A percentile compares a stretch with the other conserved stretches of the same genome.
Conservation (phyloP, 2,113 vertebrate species). For the Tricholaema leucomelas region DNA sequence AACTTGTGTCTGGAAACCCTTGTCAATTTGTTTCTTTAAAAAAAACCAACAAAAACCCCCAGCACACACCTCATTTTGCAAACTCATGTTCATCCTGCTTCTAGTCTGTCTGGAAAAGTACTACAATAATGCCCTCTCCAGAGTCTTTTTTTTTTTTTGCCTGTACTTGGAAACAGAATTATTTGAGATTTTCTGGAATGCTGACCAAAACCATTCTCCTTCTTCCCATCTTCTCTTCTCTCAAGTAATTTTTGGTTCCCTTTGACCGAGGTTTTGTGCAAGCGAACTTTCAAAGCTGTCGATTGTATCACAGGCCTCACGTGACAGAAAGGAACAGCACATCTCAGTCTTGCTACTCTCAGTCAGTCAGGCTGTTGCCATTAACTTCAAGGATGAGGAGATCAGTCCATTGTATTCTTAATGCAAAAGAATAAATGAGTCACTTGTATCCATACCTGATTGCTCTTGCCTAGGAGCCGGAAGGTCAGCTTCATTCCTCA, state of each 20-base stretch:
- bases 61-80: constrained; percentile 20
- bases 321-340: background rate
- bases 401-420: constrained; percentile 8
- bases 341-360: background rate
- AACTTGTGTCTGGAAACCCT: constrained; percentile 44
- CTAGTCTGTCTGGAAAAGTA: constrained; percentile 23
- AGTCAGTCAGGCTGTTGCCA: background rate
- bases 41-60: background rate
- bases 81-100: constrained; percentile 47
- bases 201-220: background rate
- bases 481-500: constrained; percentile 29
- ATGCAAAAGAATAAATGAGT: constrained; percentile 19
- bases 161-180: background rate
- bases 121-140: constrained; percentile 4
- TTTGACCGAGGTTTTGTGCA: background rate
- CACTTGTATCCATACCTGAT: constrained; percentile 25
- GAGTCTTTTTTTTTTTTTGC: background rate
- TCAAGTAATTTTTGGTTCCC: background rate
- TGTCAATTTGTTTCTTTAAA: background rate
- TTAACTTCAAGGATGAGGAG: constrained; percentile 13
- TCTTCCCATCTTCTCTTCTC: background rate
- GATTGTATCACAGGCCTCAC: background rate
- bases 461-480: constrained; percentile 27
- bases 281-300: background rate
- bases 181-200: background rate